These are phyloP conservation scores for Strigops habroptila DNA, from an alignment of 2,113 vertebrate genomes.

Conservation along the genomic window DNA sequence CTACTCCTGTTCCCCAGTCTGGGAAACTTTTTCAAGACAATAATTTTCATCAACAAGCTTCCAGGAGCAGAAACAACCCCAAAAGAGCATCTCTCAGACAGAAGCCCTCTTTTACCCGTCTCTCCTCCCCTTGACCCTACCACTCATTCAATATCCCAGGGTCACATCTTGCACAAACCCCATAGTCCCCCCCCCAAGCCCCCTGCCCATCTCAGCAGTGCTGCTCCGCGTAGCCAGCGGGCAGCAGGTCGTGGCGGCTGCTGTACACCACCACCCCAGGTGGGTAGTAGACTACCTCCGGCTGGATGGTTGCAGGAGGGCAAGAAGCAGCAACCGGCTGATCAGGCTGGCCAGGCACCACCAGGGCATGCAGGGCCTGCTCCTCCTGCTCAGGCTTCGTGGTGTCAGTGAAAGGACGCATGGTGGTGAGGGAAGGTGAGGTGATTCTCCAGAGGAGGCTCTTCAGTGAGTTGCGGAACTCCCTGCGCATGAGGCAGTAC, in stretches of 20 bases:
- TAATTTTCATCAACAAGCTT: neutral
- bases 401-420: slow-evolving; percentile 84
- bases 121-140: neutral
- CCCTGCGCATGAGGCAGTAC: slow-evolving; percentile 92
- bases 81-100: neutral
- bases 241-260: slow-evolving; percentile 77
- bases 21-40: neutral
- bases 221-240: slow-evolving; percentile 71
- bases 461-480: slow-evolving; percentile 91
- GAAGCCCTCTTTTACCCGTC: neutral
- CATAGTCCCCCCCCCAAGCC: neutral
- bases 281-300: slow-evolving; percentile 79
- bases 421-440: slow-evolving; percentile 80
- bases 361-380: slow-evolving; percentile 61
- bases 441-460: slow-evolving; percentile 87
- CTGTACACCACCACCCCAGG: slow-evolving; percentile 84
- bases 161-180: neutral
- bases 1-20: neutral
- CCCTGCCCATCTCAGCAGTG: slow-evolving; percentile 28
- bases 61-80: neutral
- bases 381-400: slow-evolving; percentile 85
- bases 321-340: neutral
- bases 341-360: slow-evolving; percentile 51
- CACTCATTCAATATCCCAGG: neutral
- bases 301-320: neutral